A percentile compares a stretch with the other conserved stretches of the same genome.
These are phyloP conservation scores for Eulemur rufifrons DNA, from an alignment of 2,113 vertebrate species.

Conservation along the genomic window DNA sequence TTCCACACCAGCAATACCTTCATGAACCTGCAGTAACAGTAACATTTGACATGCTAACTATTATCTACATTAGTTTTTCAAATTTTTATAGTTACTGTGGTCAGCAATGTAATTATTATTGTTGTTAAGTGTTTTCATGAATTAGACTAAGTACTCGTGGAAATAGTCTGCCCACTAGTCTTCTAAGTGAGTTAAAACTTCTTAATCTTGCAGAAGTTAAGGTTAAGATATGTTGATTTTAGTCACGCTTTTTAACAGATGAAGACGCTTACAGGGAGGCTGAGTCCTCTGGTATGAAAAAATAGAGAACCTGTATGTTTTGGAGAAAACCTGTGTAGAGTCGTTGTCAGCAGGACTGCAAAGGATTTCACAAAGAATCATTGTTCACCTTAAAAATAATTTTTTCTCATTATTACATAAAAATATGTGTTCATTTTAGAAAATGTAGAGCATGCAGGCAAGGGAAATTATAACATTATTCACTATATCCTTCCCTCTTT, in stretches of 20 bases:
- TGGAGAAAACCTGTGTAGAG: background rate
- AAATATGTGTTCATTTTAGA: background rate
- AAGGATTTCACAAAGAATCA: background rate
- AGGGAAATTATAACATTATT: constrained; percentile 38
- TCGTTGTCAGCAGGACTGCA: background rate
- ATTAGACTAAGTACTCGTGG: background rate
- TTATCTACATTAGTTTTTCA: background rate
- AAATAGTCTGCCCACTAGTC: background rate
- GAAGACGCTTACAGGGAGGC: background rate
- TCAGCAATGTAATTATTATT: background rate
- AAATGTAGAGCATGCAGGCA: background rate
- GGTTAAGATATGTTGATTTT: background rate
- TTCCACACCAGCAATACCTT: background rate
- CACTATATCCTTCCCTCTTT: constrained; percentile 2
- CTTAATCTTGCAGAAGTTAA: background rate
- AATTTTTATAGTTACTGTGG: background rate
- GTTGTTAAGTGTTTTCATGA: background rate
- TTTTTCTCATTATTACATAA: constrained; percentile 31
- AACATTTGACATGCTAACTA: background rate
- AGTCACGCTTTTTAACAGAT: background rate
- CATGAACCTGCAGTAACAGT: background rate
- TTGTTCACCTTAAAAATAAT: background rate
- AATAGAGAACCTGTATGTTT: background rate
- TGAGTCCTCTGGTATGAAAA: background rate
- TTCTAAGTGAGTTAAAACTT: background rate